Conservation (phyloP, 2,113 vertebrate genomes). For the Brienomyrus longianalis region DNA sequence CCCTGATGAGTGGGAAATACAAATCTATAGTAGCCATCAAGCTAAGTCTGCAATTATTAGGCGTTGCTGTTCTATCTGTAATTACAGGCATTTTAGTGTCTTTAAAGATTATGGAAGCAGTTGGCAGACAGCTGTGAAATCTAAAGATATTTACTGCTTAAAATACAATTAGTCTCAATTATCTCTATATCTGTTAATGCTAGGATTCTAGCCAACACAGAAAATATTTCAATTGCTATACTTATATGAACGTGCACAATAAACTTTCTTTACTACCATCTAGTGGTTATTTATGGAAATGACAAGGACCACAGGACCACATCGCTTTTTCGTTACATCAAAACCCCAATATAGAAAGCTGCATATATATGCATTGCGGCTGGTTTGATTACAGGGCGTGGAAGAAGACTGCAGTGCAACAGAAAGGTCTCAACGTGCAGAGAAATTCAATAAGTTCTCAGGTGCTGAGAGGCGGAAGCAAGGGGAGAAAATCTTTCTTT, state of each 20-base stretch:
- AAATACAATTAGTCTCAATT: not conserved
- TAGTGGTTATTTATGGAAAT: not conserved
- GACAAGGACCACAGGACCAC: not conserved
- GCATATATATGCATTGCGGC: not conserved
- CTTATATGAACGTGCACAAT: not conserved
- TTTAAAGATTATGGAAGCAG: not conserved
- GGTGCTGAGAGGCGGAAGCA: not conserved
- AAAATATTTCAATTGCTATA: not conserved
- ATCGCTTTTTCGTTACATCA: not conserved
- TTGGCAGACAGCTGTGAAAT: not conserved
- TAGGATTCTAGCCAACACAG: not conserved
- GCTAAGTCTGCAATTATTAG: not conserved
- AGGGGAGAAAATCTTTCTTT: not conserved
- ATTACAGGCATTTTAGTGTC: not conserved
- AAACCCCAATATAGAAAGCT: not conserved
- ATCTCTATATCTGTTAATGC: not conserved
- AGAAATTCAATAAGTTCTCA: not conserved
- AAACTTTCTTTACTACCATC: constrained; percentile 9
- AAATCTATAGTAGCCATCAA: not conserved
- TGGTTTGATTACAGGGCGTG: not conserved
- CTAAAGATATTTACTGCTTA: not conserved
- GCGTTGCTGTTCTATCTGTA: not conserved
- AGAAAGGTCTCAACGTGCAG: not conserved
- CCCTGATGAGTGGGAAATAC: not conserved
- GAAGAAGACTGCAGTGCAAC: not conserved